Conservation (phyloP, 2,888 invertebrate genomes). For the Diaperis boleti region DNA sequence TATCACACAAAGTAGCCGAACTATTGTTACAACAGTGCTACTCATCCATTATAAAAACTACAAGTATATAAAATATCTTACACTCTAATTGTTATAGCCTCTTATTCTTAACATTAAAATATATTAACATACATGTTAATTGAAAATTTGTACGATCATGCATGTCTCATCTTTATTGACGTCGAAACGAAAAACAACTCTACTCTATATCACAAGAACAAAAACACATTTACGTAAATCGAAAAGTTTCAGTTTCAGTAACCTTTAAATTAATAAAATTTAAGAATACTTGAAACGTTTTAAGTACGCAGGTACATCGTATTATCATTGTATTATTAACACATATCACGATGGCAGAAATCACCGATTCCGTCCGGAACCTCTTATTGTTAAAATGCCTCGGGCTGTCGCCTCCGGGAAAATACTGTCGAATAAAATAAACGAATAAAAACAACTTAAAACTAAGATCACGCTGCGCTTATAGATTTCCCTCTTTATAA, state of each 20-base stretch:
- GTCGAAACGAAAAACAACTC: constrained; percentile 43
- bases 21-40: constrained; percentile 38
- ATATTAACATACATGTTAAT: constrained; percentile 51
- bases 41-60: constrained; percentile 51
- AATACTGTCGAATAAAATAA: constrained; percentile 40
- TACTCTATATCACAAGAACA: constrained; percentile 49
- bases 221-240: constrained; percentile 20
- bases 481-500: constrained; percentile 52
- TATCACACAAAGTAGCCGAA: constrained; percentile 52
- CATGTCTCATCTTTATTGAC: constrained; percentile 49
- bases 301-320: constrained; percentile 59
- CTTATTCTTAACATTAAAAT: constrained; percentile 45
- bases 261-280: constrained; percentile 49
- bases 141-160: constrained; percentile 54
- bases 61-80: constrained; percentile 52
- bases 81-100: constrained; percentile 53
- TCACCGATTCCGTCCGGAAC: constrained; percentile 39
- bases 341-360: constrained; percentile 50
- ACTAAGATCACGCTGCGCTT: constrained; percentile 61
- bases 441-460: constrained; percentile 49
- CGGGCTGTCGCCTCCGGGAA: not conserved
- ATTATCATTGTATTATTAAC: constrained; percentile 55
- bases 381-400: constrained; percentile 17
- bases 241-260: constrained; percentile 38
- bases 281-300: constrained; percentile 53